Base-by-base conservation (phyloP, 30 jellyfish, hydroid and myxozoan species). In the Aurelia sp. region DNA sequence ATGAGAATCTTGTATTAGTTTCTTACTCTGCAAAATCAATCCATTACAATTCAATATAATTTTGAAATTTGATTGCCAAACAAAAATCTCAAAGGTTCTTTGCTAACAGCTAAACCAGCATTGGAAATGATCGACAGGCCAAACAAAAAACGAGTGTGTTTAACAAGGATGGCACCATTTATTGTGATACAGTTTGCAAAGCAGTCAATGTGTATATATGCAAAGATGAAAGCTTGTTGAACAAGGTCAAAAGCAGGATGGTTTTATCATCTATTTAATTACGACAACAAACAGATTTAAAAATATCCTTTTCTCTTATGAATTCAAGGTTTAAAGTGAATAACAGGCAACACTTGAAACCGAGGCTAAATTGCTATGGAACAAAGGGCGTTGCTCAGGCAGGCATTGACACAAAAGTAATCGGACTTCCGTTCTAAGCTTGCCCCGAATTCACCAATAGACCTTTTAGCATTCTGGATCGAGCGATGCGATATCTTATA, bases 81-180 rank as follows among this genome's bases (percentile, higher is more conserved):
- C 80, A 79, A 63, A 79, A 61, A 12, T 79, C 78, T 63, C 89
- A 74, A 79, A 63, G 80, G 89, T 79, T 74, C 89, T 74, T 55
- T 61, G 73, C 51, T 76, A 79, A 79, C 81, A 79, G 89, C 89
- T 79, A 79, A 79, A 79, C 65, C 89, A 63, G 89, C 89, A 79
- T 38, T 61, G 81, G 52, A 63, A 59, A 63, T 79, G 66, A 79
- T 79, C 58, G 66, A 41, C 68, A 79, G 81, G 80, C 80, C 89
- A 79, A 79, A 79, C 89, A 79, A 24, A 58, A 51, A 70, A 79
- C 57, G 78, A 79, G 89, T 79, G 89, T 79, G 66, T 79, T 79
- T 79, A 51, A 61, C 66, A 74, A 24, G 57, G 13, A 44, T 66
- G 89, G 89, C 89, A 58, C 89, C 89, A 81, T 63, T 63, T 64